These are phyloP conservation scores for Porites divaricata DNA, from an alignment of 92 coral and sea anemone genomes.

Conservation along the genomic window DNA sequence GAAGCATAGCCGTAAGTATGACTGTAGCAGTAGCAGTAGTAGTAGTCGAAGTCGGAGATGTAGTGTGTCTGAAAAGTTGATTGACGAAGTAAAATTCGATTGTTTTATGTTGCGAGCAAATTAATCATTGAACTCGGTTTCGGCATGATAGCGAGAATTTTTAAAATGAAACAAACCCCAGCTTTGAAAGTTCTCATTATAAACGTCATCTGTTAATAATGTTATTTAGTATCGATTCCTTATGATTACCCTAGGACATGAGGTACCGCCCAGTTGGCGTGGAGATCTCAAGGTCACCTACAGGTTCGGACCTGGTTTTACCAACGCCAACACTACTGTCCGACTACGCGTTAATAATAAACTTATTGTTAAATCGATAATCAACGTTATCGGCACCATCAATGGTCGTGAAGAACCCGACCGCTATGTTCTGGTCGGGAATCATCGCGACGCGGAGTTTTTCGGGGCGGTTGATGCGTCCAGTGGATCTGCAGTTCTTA, in stretches of 20 bases:
- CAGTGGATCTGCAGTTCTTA: constrained; percentile 74
- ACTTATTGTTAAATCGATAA: constrained; percentile 59
- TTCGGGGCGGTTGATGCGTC: constrained; percentile 86
- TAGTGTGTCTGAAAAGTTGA: too few relatives aligned
- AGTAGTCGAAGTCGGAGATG: too few relatives aligned
- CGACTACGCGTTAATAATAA: constrained; percentile 71
- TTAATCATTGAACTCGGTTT: too few relatives aligned
- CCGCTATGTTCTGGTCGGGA: constrained; percentile 70
- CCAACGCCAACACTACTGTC: constrained; percentile 57
- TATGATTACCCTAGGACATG: constrained; percentile 60
- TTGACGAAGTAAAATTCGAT: too few relatives aligned
- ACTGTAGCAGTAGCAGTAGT: too few relatives aligned
- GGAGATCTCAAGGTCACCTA: constrained; percentile 72
- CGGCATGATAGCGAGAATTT: too few relatives aligned
- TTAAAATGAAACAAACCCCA: too few relatives aligned
- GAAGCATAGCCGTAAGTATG: too few relatives aligned
- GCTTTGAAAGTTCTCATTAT: too few relatives aligned
- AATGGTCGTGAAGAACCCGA: constrained; percentile 83
- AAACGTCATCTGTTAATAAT: not conserved
- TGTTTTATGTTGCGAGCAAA: too few relatives aligned
- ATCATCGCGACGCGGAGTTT: constrained; percentile 76
- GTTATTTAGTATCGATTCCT: not conserved
- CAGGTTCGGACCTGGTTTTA: constrained; percentile 91
- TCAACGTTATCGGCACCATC: constrained; percentile 92
- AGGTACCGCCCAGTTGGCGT: constrained; percentile 72